Evolutionary conservation across 1,140 invertebrate genomes (phyloP), one percentile per base, ranked within the genome.

Genomic region (Trichomalopsis sarcophagae): DNA sequence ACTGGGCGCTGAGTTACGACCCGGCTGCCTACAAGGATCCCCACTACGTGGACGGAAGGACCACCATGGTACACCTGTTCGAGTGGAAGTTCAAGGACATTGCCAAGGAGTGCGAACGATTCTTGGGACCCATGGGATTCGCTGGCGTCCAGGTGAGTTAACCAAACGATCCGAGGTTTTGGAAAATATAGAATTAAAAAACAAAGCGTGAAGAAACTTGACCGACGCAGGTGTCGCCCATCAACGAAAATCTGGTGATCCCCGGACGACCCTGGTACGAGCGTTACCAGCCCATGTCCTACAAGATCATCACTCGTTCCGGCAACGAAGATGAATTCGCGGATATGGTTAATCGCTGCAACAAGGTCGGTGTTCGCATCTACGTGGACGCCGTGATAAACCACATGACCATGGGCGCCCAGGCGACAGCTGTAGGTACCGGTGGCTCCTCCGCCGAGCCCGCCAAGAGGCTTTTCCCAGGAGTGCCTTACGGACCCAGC

Each of bases 341-440:
- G 33, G 92, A 96, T 69, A 97, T 97, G 96, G 95, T 96, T 0
- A 89, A 89, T 30, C 90, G 96, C 68, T 97, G 97, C 88, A 97
- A 97, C 88, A 92, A 92, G 21, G 96, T 94, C 86, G 96, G 96
- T 17, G 96, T 97, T 17, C 95, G 96, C 87, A 96, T 97, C 55
- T 96, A 95, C 89, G 96, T 96, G 0, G 97, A 97, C 88, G 93
- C 94, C 0, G 95, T 97, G 0, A 89, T 97, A 13, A 97, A 97
- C 90, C 96, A 97, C 89, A 97, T 97, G 96, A 95, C 95, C 5
- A 36, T 36, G 33, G 95, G 93, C 10, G 89, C 93, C 55, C 87
- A 90, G 36, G 84, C 84, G 84, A 90, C 90, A 21, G 94, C 93
- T 1, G 88, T 90, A 0, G 96, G 95, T 44, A 95, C 94, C 1